Evolutionary conservation across 2,888 invertebrate genomes (phyloP).

Genomic region (Girardia tigrina): DNA sequence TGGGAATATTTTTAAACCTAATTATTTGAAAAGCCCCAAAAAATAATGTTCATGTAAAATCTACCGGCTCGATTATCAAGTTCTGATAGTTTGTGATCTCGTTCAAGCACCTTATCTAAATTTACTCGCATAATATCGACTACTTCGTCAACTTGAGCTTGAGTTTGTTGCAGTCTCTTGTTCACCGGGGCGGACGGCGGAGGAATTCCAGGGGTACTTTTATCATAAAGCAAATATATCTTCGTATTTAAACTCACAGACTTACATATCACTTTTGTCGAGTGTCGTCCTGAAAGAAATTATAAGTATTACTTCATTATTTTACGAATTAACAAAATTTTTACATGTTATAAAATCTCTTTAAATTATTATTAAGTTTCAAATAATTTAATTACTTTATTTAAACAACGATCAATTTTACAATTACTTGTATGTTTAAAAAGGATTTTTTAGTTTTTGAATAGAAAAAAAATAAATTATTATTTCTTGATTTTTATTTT

Average conservation of each 20-base stretch:
- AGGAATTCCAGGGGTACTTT: conserved; percentile 1
- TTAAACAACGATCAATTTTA: too few species aligned
- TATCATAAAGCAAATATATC: too few species aligned
- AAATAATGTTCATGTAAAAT: too few species aligned
- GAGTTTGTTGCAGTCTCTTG: conserved; percentile 51
- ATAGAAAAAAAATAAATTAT: too few species aligned
- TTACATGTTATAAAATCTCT: not conserved
- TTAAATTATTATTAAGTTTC: not conserved
- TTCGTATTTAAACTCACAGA: not conserved
- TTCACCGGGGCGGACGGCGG: not conserved
- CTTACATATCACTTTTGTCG: not conserved
- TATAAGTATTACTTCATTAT: not conserved
- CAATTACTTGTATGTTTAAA: too few species aligned
- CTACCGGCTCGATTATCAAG: conserved; percentile 75
- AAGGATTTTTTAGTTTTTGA: too few species aligned
- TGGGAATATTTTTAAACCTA: too few species aligned
- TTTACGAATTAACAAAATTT: not conserved
- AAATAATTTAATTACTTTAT: not conserved
- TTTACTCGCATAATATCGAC: conserved; percentile 68
- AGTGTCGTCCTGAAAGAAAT: not conserved
- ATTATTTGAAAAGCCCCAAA: too few species aligned
- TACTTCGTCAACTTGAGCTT: conserved; percentile 52
- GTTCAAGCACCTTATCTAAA: conserved; percentile 85
- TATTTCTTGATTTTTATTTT: too few species aligned
- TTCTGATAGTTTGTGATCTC: conserved; percentile 84